Percentiles rank a stretch among this genome's conserved stretches.
Evolutionary conservation across 2,888 invertebrate genomes (phyloP).

Genomic region (Drosophila recens): DNA sequence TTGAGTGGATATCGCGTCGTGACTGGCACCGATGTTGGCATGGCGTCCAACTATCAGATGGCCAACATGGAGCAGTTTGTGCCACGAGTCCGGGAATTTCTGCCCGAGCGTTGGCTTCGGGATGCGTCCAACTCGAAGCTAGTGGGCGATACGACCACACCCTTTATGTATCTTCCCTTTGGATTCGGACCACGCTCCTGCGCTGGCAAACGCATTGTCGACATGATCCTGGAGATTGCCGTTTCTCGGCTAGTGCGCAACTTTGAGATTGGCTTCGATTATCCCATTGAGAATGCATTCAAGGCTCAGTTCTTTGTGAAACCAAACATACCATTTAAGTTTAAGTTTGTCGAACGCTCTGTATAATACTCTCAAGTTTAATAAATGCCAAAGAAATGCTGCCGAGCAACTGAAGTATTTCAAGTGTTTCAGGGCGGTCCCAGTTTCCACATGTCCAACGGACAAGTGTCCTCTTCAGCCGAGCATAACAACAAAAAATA

Average conservation of each 20-base stretch:
- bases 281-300: conserved; percentile 82
- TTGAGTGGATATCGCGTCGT: conserved; percentile 88
- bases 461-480: conserved; percentile 55
- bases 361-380: conserved; percentile 13
- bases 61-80: conserved; percentile 88
- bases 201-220: conserved; percentile 90
- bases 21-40: conserved; percentile 89
- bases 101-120: conserved; percentile 91
- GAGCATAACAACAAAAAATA: too few relatives aligned
- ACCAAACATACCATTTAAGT: conserved; percentile 83
- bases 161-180: conserved; percentile 82
- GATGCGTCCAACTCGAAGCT: conserved; percentile 43
- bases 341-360: conserved; percentile 81
- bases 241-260: conserved; percentile 85
- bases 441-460: conserved; percentile 22
- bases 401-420: conserved; percentile 35
- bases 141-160: conserved; percentile 64
- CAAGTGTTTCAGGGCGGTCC: conserved; percentile 36
- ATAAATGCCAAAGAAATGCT: conserved; percentile 21
- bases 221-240: conserved; percentile 88
- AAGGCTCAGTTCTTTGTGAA: conserved; percentile 79
- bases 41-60: conserved; percentile 89
- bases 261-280: conserved; percentile 85
- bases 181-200: conserved; percentile 86
- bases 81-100: conserved; percentile 87